Evolutionary conservation across 1,140 invertebrate species (phyloP).

Genomic region (Aporrectodea caliginosa): DNA sequence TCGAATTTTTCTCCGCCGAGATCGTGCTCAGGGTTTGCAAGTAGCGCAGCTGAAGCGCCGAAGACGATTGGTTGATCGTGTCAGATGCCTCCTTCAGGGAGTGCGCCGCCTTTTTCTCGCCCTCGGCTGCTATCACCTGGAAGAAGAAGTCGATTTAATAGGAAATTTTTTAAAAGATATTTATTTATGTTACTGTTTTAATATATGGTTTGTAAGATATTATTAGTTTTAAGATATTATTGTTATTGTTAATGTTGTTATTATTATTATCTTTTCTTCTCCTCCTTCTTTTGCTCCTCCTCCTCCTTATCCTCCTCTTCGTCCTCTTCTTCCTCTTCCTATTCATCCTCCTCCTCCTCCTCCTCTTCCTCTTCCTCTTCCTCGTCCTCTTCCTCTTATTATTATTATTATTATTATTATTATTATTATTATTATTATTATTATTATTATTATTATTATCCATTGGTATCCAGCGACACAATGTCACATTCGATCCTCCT

Average conservation of each 20-base stretch:
- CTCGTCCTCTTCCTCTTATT: background rate
- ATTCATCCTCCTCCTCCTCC: background rate
- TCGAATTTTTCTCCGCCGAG: slow-evolving; percentile 95
- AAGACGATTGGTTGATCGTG: slow-evolving; percentile 79
- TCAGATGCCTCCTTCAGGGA: slow-evolving; percentile 86
- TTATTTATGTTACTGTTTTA: background rate
- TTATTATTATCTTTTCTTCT: background rate
- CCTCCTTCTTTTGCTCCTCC: background rate
- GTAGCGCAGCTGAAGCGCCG: slow-evolving; percentile 71
- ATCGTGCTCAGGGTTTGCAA: slow-evolving; percentile 73
- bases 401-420: slow-evolving; percentile 4
- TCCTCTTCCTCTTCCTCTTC: background rate
- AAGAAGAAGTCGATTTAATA: background rate
- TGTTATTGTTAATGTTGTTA: background rate
- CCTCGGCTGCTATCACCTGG: slow-evolving; percentile 55
- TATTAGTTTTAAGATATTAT: too few species aligned
- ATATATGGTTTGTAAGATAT: background rate
- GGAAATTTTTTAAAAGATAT: background rate
- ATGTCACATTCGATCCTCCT: too few species aligned
- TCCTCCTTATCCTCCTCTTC: background rate
- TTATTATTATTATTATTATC: background rate
- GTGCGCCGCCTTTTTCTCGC: slow-evolving; percentile 65
- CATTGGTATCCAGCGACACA: too few species aligned
- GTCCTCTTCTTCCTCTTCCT: background rate
- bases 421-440: slow-evolving; percentile 1